Conservation (phyloP, 2,797 vertebrate genomes). For the Erethizon dorsatum region DNA sequence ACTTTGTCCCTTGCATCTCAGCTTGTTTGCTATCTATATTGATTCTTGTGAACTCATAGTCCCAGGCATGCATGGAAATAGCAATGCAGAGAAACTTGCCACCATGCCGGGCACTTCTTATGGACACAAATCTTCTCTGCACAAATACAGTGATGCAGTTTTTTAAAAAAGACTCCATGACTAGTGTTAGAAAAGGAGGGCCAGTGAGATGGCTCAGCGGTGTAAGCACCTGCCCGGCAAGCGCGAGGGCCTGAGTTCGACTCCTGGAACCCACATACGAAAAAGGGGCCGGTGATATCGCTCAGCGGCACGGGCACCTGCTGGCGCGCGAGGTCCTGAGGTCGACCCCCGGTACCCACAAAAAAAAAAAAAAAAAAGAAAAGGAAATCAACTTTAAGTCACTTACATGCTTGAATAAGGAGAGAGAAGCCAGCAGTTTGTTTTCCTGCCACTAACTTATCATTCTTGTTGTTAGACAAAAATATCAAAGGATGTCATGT, state of each 20-base stretch:
- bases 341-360: too few relatives aligned
- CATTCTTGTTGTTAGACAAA: conserved; percentile 32
- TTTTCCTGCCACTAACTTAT: conserved; percentile 25
- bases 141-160: background rate
- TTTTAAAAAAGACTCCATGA: background rate
- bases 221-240: too few relatives aligned
- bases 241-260: too few relatives aligned
- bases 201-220: too few relatives aligned
- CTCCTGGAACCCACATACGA: too few relatives aligned
- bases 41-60: conserved; percentile 6
- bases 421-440: background rate
- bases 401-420: conserved; percentile 28
- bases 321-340: too few relatives aligned
- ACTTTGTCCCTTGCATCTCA: background rate
- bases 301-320: too few relatives aligned
- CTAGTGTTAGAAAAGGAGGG: background rate
- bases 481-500: conserved; percentile 43
- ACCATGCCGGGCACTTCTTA: background rate
- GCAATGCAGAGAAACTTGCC: background rate
- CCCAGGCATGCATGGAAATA: background rate
- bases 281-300: too few relatives aligned
- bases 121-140: background rate
- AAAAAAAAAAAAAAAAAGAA: background rate
- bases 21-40: background rate
- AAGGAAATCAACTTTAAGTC: background rate